Evolutionary conservation across 2,797 vertebrate genomes (phyloP).

Genomic region (Halcyon chelicuti): DNA sequence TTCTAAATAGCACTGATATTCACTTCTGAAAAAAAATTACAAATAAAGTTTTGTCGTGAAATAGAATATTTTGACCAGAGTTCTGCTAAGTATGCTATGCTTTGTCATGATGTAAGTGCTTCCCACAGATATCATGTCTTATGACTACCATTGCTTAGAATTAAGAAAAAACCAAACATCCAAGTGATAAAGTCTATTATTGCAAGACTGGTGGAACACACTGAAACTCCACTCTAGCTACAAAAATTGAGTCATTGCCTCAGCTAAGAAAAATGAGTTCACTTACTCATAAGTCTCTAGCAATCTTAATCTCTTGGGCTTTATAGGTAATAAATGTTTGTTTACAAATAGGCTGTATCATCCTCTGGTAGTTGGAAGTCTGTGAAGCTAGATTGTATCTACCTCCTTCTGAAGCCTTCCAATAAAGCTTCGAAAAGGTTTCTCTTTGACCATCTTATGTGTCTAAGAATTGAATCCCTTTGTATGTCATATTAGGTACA

Average conservation of each 20-base stretch:
- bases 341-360: slow-evolving; percentile 29
- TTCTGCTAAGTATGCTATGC: neutral
- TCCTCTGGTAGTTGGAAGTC: neutral
- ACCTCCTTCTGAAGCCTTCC: neutral
- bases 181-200: neutral
- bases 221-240: neutral
- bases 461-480: slow-evolving; percentile 14
- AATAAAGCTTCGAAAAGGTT: neutral
- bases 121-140: neutral
- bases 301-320: neutral
- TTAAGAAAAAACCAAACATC: neutral
- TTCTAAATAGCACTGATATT: neutral
- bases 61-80: neutral
- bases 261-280: neutral
- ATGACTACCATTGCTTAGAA: neutral
- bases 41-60: neutral
- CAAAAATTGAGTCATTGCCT: slow-evolving; percentile 3
- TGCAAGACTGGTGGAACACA: neutral
- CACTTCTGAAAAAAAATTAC: neutral
- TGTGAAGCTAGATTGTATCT: neutral
- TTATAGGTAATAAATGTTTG: slow-evolving; percentile 22
- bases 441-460: neutral
- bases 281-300: neutral
- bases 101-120: slow-evolving; percentile 8
- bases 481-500: neutral